A percentile compares a stretch with the other conserved stretches of the same genome.
phyloP scores from a whole-genome alignment of 2,888 invertebrate genomes.

The Mechanitis messenoides region DNA sequence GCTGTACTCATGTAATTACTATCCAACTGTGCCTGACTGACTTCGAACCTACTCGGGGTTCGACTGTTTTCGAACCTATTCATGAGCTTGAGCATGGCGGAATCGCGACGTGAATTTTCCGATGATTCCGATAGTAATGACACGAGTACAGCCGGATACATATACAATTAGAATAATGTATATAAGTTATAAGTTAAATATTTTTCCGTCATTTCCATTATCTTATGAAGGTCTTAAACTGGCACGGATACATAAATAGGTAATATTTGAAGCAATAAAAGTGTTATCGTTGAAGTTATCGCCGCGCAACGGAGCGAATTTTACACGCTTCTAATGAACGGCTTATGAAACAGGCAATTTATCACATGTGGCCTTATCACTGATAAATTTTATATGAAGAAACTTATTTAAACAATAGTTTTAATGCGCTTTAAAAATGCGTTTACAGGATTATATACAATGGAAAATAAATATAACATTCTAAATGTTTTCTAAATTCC shows the following conservation, averaged over 20 bases:
- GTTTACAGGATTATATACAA: conserved; percentile 8
- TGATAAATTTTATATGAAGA: conserved; percentile 68
- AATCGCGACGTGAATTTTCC: no score
- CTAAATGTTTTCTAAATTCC: conserved; percentile 36
- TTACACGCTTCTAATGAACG: conserved; percentile 74
- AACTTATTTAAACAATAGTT: conserved; percentile 63
- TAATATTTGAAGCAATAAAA: conserved; percentile 73
- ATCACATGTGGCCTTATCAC: conserved; percentile 72
- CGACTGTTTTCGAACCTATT: no score
- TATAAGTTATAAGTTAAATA: not conserved
- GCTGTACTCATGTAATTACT: no score
- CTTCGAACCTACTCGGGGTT: no score
- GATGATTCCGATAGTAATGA: no score
- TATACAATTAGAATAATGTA: no score
- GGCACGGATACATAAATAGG: conserved; percentile 61
- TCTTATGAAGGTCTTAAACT: conserved; percentile 36
- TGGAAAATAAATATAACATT: conserved; percentile 23
- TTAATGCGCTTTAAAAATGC: conserved; percentile 29
- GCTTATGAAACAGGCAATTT: conserved; percentile 76
- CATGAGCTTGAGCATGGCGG: no score
- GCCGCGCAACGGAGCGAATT: conserved; percentile 72
- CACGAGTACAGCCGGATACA: no score
- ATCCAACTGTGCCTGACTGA: no score
- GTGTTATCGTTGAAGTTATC: conserved; percentile 67
- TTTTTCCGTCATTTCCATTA: conserved; percentile 6